Evolutionary conservation across 92 coral and sea anemone species (phyloP).

Genomic region (Phenganax stokvisi): DNA sequence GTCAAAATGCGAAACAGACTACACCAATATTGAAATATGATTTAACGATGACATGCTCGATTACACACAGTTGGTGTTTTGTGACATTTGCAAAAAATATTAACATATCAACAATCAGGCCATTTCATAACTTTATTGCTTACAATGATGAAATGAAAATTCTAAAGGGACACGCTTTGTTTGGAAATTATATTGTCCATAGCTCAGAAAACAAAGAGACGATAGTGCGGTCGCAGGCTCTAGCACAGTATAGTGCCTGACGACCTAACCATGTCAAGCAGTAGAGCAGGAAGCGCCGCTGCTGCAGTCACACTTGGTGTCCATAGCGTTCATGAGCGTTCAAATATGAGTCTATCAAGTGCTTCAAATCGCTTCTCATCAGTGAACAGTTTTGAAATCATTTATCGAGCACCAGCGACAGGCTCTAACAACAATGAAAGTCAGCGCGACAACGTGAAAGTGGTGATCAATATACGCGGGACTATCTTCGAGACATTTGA

Average conservation of each 20-base stretch:
- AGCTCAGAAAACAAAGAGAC: no score
- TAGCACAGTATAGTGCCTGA: slow-evolving; percentile 7
- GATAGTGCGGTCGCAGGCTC: not conserved
- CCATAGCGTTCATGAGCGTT: not conserved
- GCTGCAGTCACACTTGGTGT: not conserved
- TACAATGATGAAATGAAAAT: not conserved
- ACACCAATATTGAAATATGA: no score
- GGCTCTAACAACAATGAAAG: not conserved
- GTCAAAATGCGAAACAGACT: no score
- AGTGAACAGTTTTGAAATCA: slow-evolving; percentile 16
- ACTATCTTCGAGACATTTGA: slow-evolving; percentile 91
- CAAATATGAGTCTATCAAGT: not conserved
- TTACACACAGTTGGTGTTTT: slow-evolving; percentile 17
- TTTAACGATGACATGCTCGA: not conserved
- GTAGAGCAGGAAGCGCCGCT: slow-evolving; percentile 37
- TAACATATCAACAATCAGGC: not conserved
- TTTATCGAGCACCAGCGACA: slow-evolving; percentile 17
- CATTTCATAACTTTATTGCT: not conserved
- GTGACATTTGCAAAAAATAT: not conserved
- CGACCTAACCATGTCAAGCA: slow-evolving; percentile 24
- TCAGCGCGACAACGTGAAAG: not conserved
- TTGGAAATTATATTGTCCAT: not conserved
- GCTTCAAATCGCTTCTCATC: not conserved
- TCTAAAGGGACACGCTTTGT: not conserved
- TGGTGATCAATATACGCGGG: slow-evolving; percentile 73